Evolutionary conservation across 1,140 invertebrate species (phyloP).

Genomic region (Neodiprion lecontei): DNA sequence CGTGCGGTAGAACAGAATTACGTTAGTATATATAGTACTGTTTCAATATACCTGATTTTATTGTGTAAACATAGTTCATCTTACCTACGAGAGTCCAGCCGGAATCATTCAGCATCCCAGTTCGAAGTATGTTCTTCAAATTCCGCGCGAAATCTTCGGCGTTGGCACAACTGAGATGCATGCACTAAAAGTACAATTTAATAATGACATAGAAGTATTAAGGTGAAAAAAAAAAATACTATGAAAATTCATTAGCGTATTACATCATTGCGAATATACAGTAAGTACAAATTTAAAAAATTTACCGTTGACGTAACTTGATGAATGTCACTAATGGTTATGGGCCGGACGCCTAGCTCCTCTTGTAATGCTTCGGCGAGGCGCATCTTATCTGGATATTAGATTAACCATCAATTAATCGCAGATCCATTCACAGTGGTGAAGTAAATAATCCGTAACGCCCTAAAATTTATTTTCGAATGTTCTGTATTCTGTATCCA

Average conservation of each 20-base stretch:
- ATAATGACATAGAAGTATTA: too few relatives aligned
- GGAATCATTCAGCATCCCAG: conserved; percentile 25
- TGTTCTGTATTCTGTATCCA: too few relatives aligned
- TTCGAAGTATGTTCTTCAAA: conserved; percentile 31
- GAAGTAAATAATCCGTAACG: too few relatives aligned
- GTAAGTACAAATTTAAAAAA: too few relatives aligned
- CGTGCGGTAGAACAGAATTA: neutral
- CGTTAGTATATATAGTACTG: neutral
- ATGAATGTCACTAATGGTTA: conserved; percentile 37
- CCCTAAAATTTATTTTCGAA: too few relatives aligned
- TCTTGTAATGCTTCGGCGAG: conserved; percentile 43
- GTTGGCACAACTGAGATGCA: conserved; percentile 17
- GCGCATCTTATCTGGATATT: conserved; percentile 34
- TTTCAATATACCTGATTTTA: neutral
- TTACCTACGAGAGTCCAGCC: conserved; percentile 53
- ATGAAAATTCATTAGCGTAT: too few relatives aligned
- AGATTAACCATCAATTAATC: too few relatives aligned
- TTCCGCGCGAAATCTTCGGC: conserved; percentile 34
- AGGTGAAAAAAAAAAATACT: neutral
- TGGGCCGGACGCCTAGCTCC: conserved; percentile 44
- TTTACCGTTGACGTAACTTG: conserved; percentile 10
- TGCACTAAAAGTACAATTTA: neutral
- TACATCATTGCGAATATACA: too few relatives aligned
- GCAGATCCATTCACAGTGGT: too few relatives aligned
- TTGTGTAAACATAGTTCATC: neutral